Percentiles rank a stretch among this genome's conserved stretches.
These are phyloP conservation scores for Synanthedon andrenaeformis DNA, from an alignment of 2,888 invertebrate genomes.

Conservation along the genomic window DNA sequence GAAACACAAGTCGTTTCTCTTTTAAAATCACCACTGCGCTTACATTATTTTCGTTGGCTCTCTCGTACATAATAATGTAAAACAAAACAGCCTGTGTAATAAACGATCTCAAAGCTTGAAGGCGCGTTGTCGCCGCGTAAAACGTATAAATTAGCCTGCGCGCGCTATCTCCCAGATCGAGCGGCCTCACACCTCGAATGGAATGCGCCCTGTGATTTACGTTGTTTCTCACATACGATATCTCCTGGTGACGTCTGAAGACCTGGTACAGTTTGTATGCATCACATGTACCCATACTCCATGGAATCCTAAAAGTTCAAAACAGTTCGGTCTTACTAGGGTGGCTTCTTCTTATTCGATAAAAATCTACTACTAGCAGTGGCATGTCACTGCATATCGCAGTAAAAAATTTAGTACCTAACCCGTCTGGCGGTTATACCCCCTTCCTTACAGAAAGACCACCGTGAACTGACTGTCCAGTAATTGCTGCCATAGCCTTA, in stretches of 20 bases:
- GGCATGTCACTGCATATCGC: no score
- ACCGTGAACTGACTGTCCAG: no score
- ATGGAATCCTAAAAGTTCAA: no score
- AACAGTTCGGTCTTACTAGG: no score
- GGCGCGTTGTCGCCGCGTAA: slow-evolving; percentile 65
- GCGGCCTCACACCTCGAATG: slow-evolving; percentile 65
- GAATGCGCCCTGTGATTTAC: slow-evolving; percentile 57
- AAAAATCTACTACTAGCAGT: no score
- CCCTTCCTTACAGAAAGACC: no score
- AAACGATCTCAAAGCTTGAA: slow-evolving; percentile 30
- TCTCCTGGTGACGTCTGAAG: slow-evolving; percentile 34
- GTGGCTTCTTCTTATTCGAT: no score
- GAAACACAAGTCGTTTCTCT: background rate
- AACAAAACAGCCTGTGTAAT: slow-evolving; percentile 26
- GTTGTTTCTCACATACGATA: slow-evolving; percentile 44
- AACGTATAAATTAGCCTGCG: slow-evolving; percentile 64
- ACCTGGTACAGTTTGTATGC: slow-evolving; percentile 30
- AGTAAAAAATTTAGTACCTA: no score
- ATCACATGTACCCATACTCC: no score
- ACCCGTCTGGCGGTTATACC: no score
- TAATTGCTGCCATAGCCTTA: no score
- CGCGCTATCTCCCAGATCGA: slow-evolving; percentile 59
- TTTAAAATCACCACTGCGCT: no score
- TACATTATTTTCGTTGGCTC: background rate
- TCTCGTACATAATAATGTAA: background rate